A percentile compares a stretch with the other conserved stretches of the same genome.
phyloP scores from a whole-genome alignment of 2,888 invertebrate genomes.

The Drosophila nigritarsus region DNA sequence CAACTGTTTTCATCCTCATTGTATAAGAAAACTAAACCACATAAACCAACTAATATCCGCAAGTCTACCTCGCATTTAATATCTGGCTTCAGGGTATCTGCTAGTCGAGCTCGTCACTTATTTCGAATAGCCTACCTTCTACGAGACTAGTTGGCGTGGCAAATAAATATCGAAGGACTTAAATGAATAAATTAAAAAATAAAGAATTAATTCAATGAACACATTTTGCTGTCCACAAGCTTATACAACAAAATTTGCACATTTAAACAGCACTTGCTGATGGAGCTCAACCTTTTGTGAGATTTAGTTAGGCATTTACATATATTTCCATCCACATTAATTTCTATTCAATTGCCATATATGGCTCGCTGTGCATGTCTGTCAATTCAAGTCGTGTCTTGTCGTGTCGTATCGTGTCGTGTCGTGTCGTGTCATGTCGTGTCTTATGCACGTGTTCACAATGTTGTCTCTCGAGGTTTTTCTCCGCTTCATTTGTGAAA shows the following conservation, averaged over 20 bases:
- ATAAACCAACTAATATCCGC: neutral
- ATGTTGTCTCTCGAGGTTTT: conserved; percentile 9
- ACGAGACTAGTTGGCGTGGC: neutral
- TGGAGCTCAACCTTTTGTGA: neutral
- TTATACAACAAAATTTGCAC: neutral
- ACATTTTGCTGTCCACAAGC: neutral
- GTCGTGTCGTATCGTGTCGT: neutral
- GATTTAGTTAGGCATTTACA: neutral
- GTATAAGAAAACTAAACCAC: neutral
- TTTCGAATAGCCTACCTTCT: neutral
- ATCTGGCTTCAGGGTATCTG: neutral
- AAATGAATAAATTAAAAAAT: neutral
- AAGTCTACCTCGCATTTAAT: accelerated
- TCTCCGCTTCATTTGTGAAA: conserved; percentile 33
- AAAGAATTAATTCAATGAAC: neutral
- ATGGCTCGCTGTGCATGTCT: conserved; percentile 1
- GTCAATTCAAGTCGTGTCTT: conserved; percentile 9
- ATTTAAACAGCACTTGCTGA: neutral
- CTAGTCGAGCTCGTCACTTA: neutral
- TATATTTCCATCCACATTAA: conserved; percentile 10
- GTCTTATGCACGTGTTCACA: conserved; percentile 41
- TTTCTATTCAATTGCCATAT: neutral
- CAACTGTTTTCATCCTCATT: neutral
- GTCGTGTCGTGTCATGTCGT: conserved; percentile 4
- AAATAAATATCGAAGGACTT: neutral